phyloP scores from a whole-genome alignment of 2,888 invertebrate species.

The Monoplex corrugatus region DNA sequence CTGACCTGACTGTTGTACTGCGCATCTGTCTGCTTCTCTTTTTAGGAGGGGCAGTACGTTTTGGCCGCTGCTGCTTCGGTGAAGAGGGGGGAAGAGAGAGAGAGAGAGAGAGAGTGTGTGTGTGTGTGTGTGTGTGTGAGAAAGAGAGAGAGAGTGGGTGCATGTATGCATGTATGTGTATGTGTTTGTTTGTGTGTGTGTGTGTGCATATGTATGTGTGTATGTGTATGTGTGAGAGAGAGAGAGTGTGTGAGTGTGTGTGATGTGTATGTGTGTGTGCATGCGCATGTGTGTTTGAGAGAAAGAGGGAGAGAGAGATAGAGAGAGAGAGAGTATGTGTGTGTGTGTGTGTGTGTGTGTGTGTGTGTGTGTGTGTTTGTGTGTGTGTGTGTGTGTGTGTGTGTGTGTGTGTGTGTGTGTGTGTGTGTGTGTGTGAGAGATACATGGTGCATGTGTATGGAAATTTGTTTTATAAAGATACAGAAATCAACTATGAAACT shows the following conservation, averaged over 20 bases:
- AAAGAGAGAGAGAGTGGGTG: background rate
- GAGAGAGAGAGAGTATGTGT: background rate
- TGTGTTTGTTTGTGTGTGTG: constrained; percentile 30
- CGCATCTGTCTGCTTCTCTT: too few species aligned
- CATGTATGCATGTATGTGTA: background rate
- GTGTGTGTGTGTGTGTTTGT: background rate
- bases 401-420: background rate
- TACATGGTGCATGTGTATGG: too few species aligned
- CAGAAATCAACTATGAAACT: too few species aligned
- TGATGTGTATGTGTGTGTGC: constrained; percentile 2
- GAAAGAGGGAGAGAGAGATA: background rate
- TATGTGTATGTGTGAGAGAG: background rate
- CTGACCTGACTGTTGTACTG: too few species aligned
- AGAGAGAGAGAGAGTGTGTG: background rate
- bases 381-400: background rate
- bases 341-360: background rate
- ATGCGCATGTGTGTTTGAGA: background rate
- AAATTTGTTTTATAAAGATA: too few species aligned
- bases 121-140: background rate
- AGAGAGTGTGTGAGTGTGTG: background rate
- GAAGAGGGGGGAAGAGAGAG: too few species aligned
- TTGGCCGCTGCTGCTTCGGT: too few species aligned
- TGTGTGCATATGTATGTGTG: constrained; percentile 6
- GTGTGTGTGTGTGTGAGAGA: too few species aligned
- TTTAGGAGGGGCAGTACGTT: too few species aligned